phyloP scores from a whole-genome alignment of 2,888 invertebrate species.

The Hartigia nigra region DNA sequence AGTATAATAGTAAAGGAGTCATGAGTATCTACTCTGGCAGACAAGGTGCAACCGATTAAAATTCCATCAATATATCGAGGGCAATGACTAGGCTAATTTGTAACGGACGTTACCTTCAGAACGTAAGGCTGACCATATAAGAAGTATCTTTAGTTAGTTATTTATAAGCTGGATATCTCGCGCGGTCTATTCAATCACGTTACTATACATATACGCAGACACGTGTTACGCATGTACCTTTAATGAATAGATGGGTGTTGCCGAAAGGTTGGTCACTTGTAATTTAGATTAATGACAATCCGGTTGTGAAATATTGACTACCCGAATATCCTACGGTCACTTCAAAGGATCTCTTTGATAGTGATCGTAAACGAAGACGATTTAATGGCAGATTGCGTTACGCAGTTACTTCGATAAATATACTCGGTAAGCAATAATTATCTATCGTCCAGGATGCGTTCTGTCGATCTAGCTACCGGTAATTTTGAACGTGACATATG shows the following conservation, averaged over 20 bases:
- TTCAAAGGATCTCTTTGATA: neutral
- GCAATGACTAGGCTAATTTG: constrained; percentile 3
- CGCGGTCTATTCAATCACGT: neutral
- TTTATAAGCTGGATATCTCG: neutral
- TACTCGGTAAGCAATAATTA: too few species aligned
- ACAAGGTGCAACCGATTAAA: constrained; percentile 7
- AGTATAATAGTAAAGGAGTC: neutral
- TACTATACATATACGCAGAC: neutral
- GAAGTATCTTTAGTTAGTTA: neutral
- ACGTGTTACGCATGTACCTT: neutral
- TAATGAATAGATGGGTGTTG: neutral
- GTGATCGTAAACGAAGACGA: neutral
- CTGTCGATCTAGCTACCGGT: neutral
- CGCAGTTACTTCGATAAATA: neutral
- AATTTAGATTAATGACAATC: constrained; percentile 1
- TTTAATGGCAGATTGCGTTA: neutral
- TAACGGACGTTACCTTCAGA: neutral
- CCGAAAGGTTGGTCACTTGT: constrained; percentile 1
- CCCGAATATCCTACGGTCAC: neutral
- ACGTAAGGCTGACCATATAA: neutral
- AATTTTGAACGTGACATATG: neutral
- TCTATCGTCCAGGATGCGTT: neutral
- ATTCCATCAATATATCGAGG: constrained; percentile 9
- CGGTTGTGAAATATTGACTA: neutral
- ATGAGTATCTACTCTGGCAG: neutral